Base-by-base conservation (phyloP, 1,140 invertebrate species). In the Drosophila eugracilis region DNA sequence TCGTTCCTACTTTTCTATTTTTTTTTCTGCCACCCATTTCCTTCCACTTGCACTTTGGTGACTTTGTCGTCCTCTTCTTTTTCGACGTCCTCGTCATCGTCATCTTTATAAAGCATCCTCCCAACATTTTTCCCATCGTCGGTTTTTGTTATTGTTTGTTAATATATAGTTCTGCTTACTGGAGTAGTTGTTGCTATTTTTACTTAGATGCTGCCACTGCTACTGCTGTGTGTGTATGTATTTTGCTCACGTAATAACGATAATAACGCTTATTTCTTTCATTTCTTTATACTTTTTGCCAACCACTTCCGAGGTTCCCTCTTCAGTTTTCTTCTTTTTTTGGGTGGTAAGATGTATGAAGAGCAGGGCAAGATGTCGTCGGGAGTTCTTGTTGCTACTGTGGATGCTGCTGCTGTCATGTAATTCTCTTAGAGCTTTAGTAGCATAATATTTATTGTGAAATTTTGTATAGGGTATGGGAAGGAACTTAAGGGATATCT, bases 231-330 rank as follows among this genome's bases (percentile, higher is more conserved):
- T 65, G 59, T 36, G 71, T 75, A 75, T 75, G 72, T 75, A 75
- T 75, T 75, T 75, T 67, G 42, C 72, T 75, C 72, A 75, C 72
- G 72, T 75, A 75, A 75, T 75, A 75, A 75, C 72, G 72, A 75
- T 75, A 75, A 75, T 75, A 75, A 75, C 71, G 72, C 72, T 75
- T 75, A 75, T 75, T 75, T 75, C 71, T 75, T 75, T 75, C 71
- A 58, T 75, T 74, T 74, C 71, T 75, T 49, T 75, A 45, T 75
- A 57, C 57, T 62, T 66, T 66, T 66, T 66, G 50, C 53, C 45
- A 57, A 75, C 72, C 72, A 75, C 71, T 75, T 75, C 47, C 71
- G 59, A 73, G 69, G 48, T 62, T 17, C 42, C 32, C 22, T 39
- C 21, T 73, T 45, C 37, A 44, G 34, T 48, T 49, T 37, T 17